Conservation (phyloP, 2,113 vertebrate species). For the Pachycephala philippinensis region DNA sequence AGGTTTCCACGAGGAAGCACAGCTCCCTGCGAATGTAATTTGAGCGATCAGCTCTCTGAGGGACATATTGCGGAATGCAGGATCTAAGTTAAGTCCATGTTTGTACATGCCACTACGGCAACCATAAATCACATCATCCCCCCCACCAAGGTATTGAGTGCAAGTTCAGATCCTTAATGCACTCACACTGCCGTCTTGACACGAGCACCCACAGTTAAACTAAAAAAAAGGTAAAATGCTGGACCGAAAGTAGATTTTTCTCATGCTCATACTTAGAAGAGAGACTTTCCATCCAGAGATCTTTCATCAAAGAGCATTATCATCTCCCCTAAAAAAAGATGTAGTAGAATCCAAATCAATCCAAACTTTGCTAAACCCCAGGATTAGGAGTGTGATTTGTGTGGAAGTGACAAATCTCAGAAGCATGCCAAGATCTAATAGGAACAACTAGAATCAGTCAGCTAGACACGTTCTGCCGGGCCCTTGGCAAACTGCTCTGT, state of each 20-base stretch:
- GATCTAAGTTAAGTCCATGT: not conserved
- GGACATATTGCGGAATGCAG: not conserved
- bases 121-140: not conserved
- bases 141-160: not conserved
- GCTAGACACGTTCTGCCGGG: constrained; percentile 1
- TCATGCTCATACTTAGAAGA: not conserved
- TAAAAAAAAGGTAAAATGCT: not conserved
- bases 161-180: not conserved
- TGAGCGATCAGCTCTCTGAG: not conserved
- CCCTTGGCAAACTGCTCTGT: not conserved
- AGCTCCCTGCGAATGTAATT: not conserved
- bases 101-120: not conserved
- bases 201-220: not conserved
- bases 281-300: not conserved
- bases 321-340: not conserved
- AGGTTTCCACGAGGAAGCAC: not conserved
- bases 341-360: constrained; percentile 18
- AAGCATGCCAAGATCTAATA: constrained; percentile 32
- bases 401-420: constrained; percentile 51
- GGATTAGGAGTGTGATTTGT: constrained; percentile 33
- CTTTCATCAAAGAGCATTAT: constrained; percentile 19
- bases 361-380: constrained; percentile 24
- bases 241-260: not conserved
- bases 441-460: constrained; percentile 26
- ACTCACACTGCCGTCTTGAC: not conserved